A percentile compares a stretch with the other conserved stretches of the same genome.
These are phyloP conservation scores for Azorinus chamasolen DNA, from an alignment of 2,888 invertebrate species.

Conservation along the genomic window DNA sequence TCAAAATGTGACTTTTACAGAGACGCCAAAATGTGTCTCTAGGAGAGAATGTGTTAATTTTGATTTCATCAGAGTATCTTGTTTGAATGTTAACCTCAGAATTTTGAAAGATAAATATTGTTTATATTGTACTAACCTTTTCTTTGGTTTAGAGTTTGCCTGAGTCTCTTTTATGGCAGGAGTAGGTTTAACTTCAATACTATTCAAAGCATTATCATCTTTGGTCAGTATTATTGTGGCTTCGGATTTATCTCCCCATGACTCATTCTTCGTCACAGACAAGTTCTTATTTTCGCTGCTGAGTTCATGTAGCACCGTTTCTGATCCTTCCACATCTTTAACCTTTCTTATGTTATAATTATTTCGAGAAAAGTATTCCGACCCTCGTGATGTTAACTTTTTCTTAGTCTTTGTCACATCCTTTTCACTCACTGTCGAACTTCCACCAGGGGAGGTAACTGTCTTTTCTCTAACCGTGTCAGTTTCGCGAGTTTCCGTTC, in stretches of 20 bases:
- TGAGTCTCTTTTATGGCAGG: no score
- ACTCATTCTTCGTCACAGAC: conserved; percentile 75
- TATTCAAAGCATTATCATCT: conserved; percentile 9
- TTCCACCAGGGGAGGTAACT: conserved; percentile 73
- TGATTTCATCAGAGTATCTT: no score
- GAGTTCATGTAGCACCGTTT: conserved; percentile 75
- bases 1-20: no score
- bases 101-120: no score
- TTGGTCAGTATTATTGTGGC: conserved; percentile 59
- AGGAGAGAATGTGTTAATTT: no score
- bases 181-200: no score
- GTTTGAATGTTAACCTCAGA: no score
- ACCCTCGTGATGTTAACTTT: conserved; percentile 78
- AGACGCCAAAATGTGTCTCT: no score
- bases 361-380: conserved; percentile 76
- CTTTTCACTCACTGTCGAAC: conserved; percentile 69
- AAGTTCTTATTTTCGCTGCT: conserved; percentile 74
- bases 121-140: no score
- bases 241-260: conserved; percentile 74
- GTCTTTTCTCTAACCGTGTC: conserved; percentile 77
- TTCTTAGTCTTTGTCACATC: conserved; percentile 76
- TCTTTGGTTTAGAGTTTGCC: no score
- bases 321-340: conserved; percentile 69
- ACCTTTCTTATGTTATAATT: conserved; percentile 65
- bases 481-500: conserved; percentile 73